These are phyloP conservation scores for Rhincodon typus DNA, from an alignment of 2,797 vertebrate genomes.

Conservation along the genomic window DNA sequence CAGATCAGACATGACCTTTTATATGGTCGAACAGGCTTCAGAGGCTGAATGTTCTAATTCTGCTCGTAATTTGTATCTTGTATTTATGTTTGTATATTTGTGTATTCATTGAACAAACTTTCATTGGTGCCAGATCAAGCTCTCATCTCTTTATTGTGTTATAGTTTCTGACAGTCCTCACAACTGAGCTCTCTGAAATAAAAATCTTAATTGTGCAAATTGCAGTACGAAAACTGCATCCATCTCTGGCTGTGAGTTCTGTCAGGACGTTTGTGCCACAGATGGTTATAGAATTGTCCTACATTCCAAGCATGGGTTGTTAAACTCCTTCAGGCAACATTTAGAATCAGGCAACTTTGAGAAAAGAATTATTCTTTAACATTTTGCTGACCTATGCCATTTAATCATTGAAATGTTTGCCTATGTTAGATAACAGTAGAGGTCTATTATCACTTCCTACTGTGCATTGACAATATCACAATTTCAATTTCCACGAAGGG, in stretches of 20 bases:
- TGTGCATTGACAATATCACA: background rate
- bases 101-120: background rate
- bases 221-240: background rate
- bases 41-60: too few relatives aligned
- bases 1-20: too few relatives aligned
- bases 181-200: background rate
- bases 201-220: background rate
- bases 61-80: too few relatives aligned
- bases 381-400: background rate
- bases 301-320: constrained; percentile 21
- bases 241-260: background rate
- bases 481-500: background rate
- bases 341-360: background rate
- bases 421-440: background rate
- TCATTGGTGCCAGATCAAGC: background rate
- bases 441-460: background rate
- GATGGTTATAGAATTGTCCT: constrained; percentile 24
- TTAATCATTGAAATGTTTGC: background rate
- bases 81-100: too few relatives aligned
- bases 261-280: background rate
- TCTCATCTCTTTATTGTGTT: background rate
- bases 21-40: too few relatives aligned
- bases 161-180: background rate
- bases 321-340: background rate
- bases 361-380: background rate